Conservation (phyloP, 2,888 invertebrate species). For the Leucoptera coffeella region DNA sequence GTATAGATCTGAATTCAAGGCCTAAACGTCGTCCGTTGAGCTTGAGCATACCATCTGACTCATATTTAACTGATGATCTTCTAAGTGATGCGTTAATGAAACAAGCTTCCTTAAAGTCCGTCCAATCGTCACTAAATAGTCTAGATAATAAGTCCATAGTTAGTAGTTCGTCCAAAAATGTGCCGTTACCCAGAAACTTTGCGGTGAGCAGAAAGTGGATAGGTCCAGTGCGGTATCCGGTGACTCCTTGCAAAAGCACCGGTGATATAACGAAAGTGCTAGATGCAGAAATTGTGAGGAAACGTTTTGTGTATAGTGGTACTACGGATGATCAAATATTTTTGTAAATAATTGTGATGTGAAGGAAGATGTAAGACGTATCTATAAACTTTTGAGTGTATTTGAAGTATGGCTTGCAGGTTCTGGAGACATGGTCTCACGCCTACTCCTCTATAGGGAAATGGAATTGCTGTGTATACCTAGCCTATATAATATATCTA, state of each 20-base stretch:
- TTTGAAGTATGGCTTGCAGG: no score
- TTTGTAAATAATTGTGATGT: slow-evolving; percentile 40
- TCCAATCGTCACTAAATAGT: slow-evolving; percentile 31
- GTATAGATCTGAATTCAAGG: slow-evolving; percentile 13
- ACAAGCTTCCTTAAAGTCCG: slow-evolving; percentile 28
- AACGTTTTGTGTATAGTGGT: slow-evolving; percentile 43
- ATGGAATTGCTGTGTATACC: no score
- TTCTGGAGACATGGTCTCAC: no score
- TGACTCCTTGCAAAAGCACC: slow-evolving; percentile 54
- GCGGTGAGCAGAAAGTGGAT: slow-evolving; percentile 56
- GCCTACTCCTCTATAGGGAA: no score
- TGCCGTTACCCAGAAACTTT: slow-evolving; percentile 54
- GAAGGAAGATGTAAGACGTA: no score
- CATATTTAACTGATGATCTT: slow-evolving; percentile 20
- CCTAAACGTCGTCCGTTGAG: slow-evolving; percentile 35
- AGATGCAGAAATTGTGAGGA: slow-evolving; percentile 29
- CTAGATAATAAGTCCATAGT: slow-evolving; percentile 23
- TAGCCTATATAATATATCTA: no score
- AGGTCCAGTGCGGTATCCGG: slow-evolving; percentile 59
- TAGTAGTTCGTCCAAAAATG: slow-evolving; percentile 25
- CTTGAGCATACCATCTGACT: slow-evolving; percentile 33
- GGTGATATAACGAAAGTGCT: slow-evolving; percentile 26
- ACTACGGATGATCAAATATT: slow-evolving; percentile 59
- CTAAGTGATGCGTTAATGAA: slow-evolving; percentile 18
- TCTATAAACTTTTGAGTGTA: no score